These are phyloP conservation scores for Varecia variegata DNA, from an alignment of 2,797 vertebrate species.

Conservation along the genomic window DNA sequence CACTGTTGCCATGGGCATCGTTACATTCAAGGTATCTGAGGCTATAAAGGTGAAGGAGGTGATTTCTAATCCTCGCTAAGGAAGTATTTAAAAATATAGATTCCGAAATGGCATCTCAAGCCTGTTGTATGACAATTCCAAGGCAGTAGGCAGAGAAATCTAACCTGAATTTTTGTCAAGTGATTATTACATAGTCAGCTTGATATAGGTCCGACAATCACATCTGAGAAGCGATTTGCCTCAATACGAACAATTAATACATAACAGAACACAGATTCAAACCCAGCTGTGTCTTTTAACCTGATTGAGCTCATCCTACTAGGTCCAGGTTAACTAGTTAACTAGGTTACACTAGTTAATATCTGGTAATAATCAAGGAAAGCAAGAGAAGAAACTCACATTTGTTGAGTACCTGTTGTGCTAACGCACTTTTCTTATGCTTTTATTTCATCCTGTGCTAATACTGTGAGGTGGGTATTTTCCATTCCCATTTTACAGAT, in stretches of 20 bases:
- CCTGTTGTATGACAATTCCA: not conserved
- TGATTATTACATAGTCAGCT: not conserved
- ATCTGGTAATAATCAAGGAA: not conserved
- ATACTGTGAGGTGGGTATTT: not conserved
- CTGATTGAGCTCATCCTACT: not conserved
- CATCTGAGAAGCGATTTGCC: not conserved
- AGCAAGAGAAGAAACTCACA: not conserved
- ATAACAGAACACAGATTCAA: not conserved
- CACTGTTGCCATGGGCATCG: rapidly evolving
- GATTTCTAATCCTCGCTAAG: not conserved
- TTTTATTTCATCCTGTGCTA: constrained; percentile 4
- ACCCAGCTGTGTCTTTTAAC: not conserved
- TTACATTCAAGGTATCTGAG: not conserved
- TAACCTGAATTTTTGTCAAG: not conserved
- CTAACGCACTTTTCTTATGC: not conserved
- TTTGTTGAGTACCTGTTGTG: not conserved
- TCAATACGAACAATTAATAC: not conserved
- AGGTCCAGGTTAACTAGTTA: not conserved
- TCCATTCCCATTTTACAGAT: not conserved
- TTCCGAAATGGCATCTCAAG: not conserved
- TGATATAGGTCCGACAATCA: not conserved
- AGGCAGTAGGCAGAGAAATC: not conserved
- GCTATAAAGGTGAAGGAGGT: not conserved
- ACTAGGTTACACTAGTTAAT: not conserved
- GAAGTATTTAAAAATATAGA: not conserved